Conservation (phyloP, 1,140 invertebrate genomes). For the Sycophaga agraensis region DNA sequence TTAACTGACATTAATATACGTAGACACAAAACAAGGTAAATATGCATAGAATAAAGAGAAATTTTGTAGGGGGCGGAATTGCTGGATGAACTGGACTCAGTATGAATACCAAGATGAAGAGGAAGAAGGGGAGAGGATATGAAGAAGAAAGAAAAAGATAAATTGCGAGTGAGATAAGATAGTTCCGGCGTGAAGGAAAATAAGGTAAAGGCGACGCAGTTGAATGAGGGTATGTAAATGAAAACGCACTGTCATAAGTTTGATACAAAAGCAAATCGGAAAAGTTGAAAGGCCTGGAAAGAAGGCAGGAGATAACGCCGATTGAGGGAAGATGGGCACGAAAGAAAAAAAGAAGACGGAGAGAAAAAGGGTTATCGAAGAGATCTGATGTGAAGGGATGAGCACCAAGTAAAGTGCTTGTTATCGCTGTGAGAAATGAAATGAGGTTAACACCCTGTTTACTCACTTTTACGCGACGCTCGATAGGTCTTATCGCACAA, state of each 20-base stretch:
- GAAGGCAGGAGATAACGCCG: neutral
- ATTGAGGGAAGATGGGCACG: neutral
- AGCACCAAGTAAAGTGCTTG: slow-evolving; percentile 18
- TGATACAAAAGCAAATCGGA: neutral
- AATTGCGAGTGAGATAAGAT: slow-evolving; percentile 11
- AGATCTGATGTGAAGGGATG: neutral
- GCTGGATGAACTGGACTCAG: too few relatives aligned
- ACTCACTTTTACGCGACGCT: slow-evolving; percentile 30
- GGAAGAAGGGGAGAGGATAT: neutral
- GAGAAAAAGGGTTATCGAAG: neutral
- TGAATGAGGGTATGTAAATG: slow-evolving; percentile 9
- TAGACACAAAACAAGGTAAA: too few relatives aligned
- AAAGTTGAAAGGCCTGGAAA: too few relatives aligned
- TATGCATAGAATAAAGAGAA: too few relatives aligned
- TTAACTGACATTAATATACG: too few relatives aligned
- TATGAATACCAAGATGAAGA: neutral
- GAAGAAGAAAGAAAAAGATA: neutral
- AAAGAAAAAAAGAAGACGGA: neutral
- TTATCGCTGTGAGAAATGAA: slow-evolving; percentile 29
- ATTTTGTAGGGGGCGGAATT: too few relatives aligned
- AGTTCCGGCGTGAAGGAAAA: neutral
- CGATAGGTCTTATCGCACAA: neutral
- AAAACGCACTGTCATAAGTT: slow-evolving; percentile 7
- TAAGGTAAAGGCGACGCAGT: neutral
- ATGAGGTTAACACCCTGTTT: slow-evolving; percentile 44